Base-by-base conservation (phyloP, 2,797 vertebrate genomes). In the Artibeus jamaicensis region DNA sequence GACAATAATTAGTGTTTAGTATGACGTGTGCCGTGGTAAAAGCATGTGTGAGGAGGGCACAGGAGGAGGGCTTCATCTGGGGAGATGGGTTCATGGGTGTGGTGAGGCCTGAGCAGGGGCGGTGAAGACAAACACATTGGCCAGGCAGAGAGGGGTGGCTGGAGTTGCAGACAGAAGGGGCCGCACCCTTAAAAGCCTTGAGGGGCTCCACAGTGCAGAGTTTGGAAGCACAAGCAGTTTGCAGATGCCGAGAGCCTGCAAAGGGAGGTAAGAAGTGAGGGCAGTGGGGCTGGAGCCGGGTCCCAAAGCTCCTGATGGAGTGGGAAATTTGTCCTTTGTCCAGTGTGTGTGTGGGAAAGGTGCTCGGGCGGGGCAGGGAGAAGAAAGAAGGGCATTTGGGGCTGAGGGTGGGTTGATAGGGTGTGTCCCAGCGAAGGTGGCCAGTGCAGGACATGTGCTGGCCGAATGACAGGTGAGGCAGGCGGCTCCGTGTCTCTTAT, bases 21-120 rank as follows among this genome's bases (percentile, higher is more conserved):
- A 1, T 74, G 53, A 37, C 1, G 15, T 42, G 62, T 53, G 34
- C 18, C 0, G 0, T 44, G n/a, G n/a, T 34, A 67, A 19, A 11
- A 34, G 62, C 29, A 37, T 37, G n/a, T 79, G n/a, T 0, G 22
- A 37, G 22, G 76, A 37, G 5, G 37, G 12, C 53, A 2, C 9
- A 3, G 78, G 34, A 42, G 1, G 16, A 39, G 4, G 9, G 32
- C 2, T 15, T 57, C 48, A 16, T 77, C 65, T 14, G 1, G 15
- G 21, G 37, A 29, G 44, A 57, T 53, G 50, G 50, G 19, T 53
- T 42, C 1, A 15, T 14, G 16, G 0, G 8, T 6, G 1, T 11
- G 29, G 9, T 44, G 32, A 76, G 79, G 18, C 11, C 67, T 29
- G 24, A 48, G 19, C 24, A 24, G 57, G 44, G 11, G 19, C 18